Percentiles rank a stretch among this genome's conserved stretches.
Evolutionary conservation across 1,140 invertebrate species (phyloP).

Genomic region (Drosophila nannoptera): DNA sequence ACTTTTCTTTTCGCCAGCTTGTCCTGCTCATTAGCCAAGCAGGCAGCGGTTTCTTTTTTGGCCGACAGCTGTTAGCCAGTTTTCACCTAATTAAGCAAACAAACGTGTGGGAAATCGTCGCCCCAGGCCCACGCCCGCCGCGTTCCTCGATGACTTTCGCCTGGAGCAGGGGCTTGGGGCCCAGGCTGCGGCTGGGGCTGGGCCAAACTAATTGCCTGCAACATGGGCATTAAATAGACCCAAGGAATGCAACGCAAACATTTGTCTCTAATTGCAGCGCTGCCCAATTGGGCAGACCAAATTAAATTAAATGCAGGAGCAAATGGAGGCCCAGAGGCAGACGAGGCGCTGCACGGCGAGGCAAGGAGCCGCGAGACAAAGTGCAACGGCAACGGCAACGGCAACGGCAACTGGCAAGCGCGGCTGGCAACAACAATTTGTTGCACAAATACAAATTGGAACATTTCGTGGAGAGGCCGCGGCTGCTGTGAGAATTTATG

Average conservation of each 20-base stretch:
- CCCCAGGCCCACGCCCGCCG: slow-evolving; percentile 2
- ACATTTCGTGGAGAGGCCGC: slow-evolving; percentile 69
- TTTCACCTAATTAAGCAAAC: slow-evolving; percentile 77
- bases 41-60: slow-evolving; percentile 45
- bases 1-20: slow-evolving; percentile 76
- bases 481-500: slow-evolving; percentile 73
- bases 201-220: slow-evolving; percentile 68
- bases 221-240: slow-evolving; percentile 70
- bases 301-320: slow-evolving; percentile 73
- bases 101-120: slow-evolving; percentile 71
- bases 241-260: slow-evolving; percentile 70
- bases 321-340: not conserved
- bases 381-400: slow-evolving; percentile 26
- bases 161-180: not conserved
- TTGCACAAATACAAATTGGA: slow-evolving; percentile 75
- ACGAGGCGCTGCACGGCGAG: not conserved
- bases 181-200: slow-evolving; percentile 25
- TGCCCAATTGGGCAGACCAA: slow-evolving; percentile 74
- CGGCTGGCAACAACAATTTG: slow-evolving; percentile 64
- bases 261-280: slow-evolving; percentile 74
- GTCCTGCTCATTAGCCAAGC: slow-evolving; percentile 72
- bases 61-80: slow-evolving; percentile 70
- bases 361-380: slow-evolving; percentile 25
- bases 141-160: slow-evolving; percentile 62
- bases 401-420: slow-evolving; percentile 37